phyloP scores from a whole-genome alignment of 1,140 invertebrate species.

The Drosophila ficusphila region DNA sequence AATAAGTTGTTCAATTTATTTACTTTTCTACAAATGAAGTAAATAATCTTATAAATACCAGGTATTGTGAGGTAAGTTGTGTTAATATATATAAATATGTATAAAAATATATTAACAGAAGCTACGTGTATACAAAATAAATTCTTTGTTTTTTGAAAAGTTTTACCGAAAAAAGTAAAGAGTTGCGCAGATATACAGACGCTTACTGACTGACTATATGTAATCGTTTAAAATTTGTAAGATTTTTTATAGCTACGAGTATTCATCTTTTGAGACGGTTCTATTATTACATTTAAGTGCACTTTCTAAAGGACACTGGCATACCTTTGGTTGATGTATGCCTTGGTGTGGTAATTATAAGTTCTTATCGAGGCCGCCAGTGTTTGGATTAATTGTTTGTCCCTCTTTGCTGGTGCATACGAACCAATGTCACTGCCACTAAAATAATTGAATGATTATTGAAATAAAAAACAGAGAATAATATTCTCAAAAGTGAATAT shows the following conservation, averaged over 20 bases:
- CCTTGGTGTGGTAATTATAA: constrained; percentile 87
- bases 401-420: constrained; percentile 74
- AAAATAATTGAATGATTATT: no score
- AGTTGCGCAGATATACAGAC: constrained; percentile 34
- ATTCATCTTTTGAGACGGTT: constrained; percentile 24
- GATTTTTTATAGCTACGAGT: constrained; percentile 28
- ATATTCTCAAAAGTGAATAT: background rate
- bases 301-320: constrained; percentile 75
- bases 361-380: constrained; percentile 86
- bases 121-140: constrained; percentile 44
- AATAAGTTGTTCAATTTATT: constrained; percentile 34
- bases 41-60: constrained; percentile 39
- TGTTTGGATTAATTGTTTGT: constrained; percentile 85
- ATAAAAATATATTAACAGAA: constrained; percentile 47
- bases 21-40: constrained; percentile 29
- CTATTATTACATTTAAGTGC: constrained; percentile 38
- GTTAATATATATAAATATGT: constrained; percentile 46
- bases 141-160: constrained; percentile 39
- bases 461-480: no score
- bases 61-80: constrained; percentile 43
- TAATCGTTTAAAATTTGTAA: constrained; percentile 23
- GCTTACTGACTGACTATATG: constrained; percentile 33
- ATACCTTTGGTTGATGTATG: constrained; percentile 87
- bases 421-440: constrained; percentile 67
- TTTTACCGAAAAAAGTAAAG: background rate